Evolutionary conservation across 2,113 vertebrate species (phyloP).

Genomic region (Cryptomyrus ogoouensis): DNA sequence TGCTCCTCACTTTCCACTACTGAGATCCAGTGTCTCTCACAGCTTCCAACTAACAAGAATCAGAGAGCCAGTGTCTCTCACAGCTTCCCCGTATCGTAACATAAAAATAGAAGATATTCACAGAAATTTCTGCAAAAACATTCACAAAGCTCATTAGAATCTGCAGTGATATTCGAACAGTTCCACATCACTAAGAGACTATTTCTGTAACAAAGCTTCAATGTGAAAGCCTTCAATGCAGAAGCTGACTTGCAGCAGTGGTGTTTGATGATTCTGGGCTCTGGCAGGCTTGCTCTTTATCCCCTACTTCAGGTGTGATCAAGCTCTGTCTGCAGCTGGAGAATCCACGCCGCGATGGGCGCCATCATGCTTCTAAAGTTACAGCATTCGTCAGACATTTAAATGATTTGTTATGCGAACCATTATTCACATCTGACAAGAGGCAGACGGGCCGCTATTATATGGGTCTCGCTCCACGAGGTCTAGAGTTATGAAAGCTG

Average conservation of each 20-base stretch:
- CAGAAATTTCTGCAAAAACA: neutral
- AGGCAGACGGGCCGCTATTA: conserved; percentile 51
- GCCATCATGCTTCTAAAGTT: conserved; percentile 23
- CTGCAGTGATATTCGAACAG: neutral
- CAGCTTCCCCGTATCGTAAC: neutral
- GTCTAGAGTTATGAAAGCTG: conserved; percentile 56
- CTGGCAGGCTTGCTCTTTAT: neutral
- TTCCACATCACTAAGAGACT: neutral
- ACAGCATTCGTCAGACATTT: conserved; percentile 46
- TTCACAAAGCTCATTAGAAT: neutral
- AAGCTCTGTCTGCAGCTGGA: conserved; percentile 30
- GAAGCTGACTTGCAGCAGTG: neutral
- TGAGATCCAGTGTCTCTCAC: neutral
- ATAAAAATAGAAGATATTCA: neutral
- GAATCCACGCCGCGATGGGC: conserved; percentile 27
- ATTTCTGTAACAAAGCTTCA: neutral
- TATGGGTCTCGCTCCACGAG: conserved; percentile 55
- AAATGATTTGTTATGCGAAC: conserved; percentile 60
- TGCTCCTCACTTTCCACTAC: neutral
- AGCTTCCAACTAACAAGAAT: neutral
- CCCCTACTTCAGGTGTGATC: neutral
- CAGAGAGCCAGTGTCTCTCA: neutral
- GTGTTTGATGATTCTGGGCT: neutral
- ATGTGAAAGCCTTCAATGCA: neutral
- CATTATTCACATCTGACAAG: conserved; percentile 60